Evolutionary conservation across 2,888 invertebrate species (phyloP).

Genomic region (Dryobota labecula): DNA sequence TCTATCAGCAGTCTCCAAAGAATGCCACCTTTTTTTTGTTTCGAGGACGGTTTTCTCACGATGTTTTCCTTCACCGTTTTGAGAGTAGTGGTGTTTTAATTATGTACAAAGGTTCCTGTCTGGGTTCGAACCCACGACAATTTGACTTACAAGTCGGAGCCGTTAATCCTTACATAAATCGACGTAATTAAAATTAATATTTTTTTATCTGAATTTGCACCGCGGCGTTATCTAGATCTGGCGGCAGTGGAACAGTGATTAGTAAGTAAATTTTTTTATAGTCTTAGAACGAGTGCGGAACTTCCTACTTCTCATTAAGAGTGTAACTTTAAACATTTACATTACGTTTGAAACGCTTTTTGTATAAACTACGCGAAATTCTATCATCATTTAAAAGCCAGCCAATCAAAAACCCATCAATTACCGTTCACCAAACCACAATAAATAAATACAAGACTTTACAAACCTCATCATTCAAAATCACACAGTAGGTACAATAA

Average conservation of each 20-base stretch:
- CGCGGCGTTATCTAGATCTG: constrained; percentile 35
- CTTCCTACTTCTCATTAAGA: constrained; percentile 29
- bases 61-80: too few species aligned
- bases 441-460: constrained; percentile 56
- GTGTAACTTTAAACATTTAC: constrained; percentile 1
- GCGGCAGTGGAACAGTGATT: constrained; percentile 43
- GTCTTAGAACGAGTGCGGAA: constrained; percentile 19
- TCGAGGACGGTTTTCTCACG: too few species aligned
- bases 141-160: too few species aligned
- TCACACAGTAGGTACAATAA: constrained; percentile 62
- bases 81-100: too few species aligned
- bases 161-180: constrained; percentile 52
- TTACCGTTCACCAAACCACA: constrained; percentile 53
- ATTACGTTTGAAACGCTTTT: background rate
- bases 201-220: constrained; percentile 40
- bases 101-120: too few species aligned
- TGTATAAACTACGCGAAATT: constrained; percentile 10
- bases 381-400: constrained; percentile 10
- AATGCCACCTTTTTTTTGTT: too few species aligned
- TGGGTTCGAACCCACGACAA: too few species aligned
- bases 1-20: too few species aligned
- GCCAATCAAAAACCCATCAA: constrained; percentile 58
- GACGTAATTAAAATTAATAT: constrained; percentile 37
- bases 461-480: constrained; percentile 57
- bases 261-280: constrained; percentile 38